phyloP scores from a whole-genome alignment of 1,140 invertebrate genomes.

The Ceratina australensis region DNA sequence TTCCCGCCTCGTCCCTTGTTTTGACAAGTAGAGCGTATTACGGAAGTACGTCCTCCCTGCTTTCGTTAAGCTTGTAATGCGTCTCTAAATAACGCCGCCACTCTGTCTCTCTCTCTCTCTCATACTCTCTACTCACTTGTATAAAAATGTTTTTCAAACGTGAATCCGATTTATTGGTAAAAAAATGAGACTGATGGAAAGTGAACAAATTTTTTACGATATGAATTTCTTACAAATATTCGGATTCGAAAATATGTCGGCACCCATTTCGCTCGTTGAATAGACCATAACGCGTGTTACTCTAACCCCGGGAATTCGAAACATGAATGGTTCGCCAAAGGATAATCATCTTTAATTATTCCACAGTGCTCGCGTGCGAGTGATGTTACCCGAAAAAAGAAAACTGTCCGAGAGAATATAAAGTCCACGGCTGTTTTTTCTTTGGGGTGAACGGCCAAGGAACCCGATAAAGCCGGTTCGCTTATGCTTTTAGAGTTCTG shows the following conservation, averaged over 20 bases:
- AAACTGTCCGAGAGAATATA: neutral
- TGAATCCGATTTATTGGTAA: too few species aligned
- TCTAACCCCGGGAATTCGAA: conserved; percentile 6
- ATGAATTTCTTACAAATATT: neutral
- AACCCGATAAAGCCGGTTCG: conserved; percentile 43
- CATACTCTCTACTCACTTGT: too few species aligned
- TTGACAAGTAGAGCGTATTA: too few species aligned
- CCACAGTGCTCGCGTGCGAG: conserved; percentile 16
- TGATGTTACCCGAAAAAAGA: conserved; percentile 2
- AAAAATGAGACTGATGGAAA: neutral
- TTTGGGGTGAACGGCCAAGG: conserved; percentile 28
- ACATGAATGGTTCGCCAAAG: conserved; percentile 14
- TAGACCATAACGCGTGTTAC: neutral
- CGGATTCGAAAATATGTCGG: neutral
- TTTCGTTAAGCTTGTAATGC: too few species aligned
- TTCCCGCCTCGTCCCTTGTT: too few species aligned
- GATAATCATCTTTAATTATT: conserved; percentile 61
- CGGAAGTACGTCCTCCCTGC: too few species aligned
- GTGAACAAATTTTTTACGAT: neutral
- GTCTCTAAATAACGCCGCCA: too few species aligned
- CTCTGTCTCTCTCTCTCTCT: too few species aligned
- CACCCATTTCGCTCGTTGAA: neutral
- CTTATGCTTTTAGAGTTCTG: conserved; percentile 11
- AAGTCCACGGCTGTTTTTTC: conserved; percentile 22
- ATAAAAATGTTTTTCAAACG: too few species aligned